Conservation (phyloP, 92 coral and sea anemone genomes). For the Porites cylindrica region DNA sequence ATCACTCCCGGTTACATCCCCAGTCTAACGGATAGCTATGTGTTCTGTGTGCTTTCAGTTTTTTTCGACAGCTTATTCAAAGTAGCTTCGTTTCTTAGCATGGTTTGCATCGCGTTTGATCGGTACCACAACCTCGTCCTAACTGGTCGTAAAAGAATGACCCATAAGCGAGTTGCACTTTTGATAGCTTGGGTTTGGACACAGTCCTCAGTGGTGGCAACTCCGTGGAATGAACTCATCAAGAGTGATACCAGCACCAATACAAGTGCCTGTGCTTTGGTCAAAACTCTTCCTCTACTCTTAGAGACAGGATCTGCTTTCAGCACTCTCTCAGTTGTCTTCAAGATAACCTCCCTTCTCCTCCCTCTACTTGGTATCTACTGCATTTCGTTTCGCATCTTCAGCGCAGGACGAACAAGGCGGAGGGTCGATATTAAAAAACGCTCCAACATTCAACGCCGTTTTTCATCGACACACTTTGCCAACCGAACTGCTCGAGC, state of each 20-base stretch:
- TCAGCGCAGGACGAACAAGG: constrained; percentile 60
- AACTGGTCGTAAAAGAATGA: constrained; percentile 54
- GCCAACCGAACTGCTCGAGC: constrained; percentile 67
- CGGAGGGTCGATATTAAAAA: constrained; percentile 61
- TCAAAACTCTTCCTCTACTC: constrained; percentile 51
- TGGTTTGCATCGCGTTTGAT: constrained; percentile 77
- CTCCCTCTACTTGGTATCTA: constrained; percentile 58
- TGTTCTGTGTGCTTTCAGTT: constrained; percentile 52
- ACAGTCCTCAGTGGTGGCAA: constrained; percentile 54
- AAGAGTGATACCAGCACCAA: constrained; percentile 6
- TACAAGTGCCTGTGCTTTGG: neutral
- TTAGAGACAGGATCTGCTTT: constrained; percentile 53
- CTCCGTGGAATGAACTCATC: constrained; percentile 68
- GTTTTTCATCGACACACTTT: constrained; percentile 57
- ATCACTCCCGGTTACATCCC: constrained; percentile 35
- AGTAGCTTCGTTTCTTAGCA: constrained; percentile 70
- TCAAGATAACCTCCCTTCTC: constrained; percentile 45
- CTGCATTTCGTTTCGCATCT: constrained; percentile 55
- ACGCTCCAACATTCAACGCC: constrained; percentile 25
- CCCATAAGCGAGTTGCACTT: constrained; percentile 33
- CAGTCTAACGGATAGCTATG: constrained; percentile 19
- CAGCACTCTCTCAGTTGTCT: constrained; percentile 43
- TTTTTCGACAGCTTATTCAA: constrained; percentile 65
- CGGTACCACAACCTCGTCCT: constrained; percentile 69
- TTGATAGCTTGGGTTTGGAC: constrained; percentile 68